phyloP scores from a whole-genome alignment of 2,797 vertebrate genomes.

The Crocidura indochinensis region DNA sequence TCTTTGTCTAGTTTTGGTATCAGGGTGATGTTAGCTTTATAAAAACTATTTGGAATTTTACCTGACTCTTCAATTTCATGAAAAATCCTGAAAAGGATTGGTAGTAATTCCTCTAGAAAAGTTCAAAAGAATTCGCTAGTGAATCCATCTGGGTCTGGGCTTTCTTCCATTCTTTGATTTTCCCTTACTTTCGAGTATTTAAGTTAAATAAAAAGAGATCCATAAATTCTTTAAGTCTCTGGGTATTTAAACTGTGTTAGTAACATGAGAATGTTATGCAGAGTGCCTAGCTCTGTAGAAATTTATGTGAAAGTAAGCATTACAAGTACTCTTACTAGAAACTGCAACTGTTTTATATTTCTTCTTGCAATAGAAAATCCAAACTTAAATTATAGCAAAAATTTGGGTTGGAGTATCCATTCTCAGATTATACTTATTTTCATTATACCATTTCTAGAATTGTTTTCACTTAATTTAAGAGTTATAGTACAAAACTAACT shows the following conservation, averaged over 20 bases:
- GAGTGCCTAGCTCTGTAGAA: background rate
- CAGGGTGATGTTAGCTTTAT: too few relatives aligned
- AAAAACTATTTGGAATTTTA: too few relatives aligned
- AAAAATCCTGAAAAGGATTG: too few relatives aligned
- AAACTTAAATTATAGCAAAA: constrained; percentile 56
- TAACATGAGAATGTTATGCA: background rate
- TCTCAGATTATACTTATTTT: constrained; percentile 12
- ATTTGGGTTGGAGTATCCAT: background rate
- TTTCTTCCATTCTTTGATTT: background rate
- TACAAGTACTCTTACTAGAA: background rate
- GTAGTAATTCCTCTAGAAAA: too few relatives aligned
- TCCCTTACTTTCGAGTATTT: background rate
- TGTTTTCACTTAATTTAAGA: constrained; percentile 40
- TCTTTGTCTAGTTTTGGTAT: too few relatives aligned
- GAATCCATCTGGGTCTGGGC: too few relatives aligned
- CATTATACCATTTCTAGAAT: constrained; percentile 39
- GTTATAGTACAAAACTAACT: constrained; percentile 20
- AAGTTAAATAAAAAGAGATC: too few relatives aligned
- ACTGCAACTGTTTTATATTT: background rate
- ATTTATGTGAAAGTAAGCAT: background rate
- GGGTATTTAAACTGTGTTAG: background rate
- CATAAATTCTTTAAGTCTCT: background rate
- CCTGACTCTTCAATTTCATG: too few relatives aligned
- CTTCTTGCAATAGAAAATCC: constrained; percentile 11
- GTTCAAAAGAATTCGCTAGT: too few relatives aligned